phyloP scores from a whole-genome alignment of 2,113 vertebrate genomes.

The Seriola rivoliana region DNA sequence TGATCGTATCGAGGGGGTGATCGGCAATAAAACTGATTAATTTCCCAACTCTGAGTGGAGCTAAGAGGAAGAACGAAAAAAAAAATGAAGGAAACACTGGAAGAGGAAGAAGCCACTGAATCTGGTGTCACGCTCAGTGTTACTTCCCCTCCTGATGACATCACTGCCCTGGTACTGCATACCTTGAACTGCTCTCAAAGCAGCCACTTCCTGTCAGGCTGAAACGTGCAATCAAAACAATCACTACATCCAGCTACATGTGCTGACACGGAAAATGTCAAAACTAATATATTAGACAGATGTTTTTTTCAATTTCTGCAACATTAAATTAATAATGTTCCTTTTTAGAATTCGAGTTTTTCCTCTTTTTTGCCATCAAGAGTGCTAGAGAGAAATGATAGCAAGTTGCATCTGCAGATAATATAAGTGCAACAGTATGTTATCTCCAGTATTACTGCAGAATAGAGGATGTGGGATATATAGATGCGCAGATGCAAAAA shows the following conservation, averaged over 20 bases:
- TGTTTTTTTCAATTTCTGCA: background rate
- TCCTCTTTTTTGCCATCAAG: background rate
- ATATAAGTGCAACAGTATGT: too few relatives aligned
- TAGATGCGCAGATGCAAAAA: background rate
- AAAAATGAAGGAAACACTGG: constrained; percentile 26
- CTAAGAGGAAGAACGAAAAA: constrained; percentile 29
- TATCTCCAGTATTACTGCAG: background rate
- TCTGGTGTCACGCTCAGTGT: constrained; percentile 47
- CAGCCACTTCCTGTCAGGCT: constrained; percentile 67
- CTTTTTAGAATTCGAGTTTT: too few relatives aligned
- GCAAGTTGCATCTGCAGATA: too few relatives aligned
- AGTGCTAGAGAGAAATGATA: background rate
- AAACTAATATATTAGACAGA: background rate
- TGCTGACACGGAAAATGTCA: background rate
- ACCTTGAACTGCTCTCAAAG: constrained; percentile 50
- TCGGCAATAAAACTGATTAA: constrained; percentile 1
- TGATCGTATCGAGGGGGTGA: background rate
- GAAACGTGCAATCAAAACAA: constrained; percentile 35
- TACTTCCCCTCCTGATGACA: constrained; percentile 65
- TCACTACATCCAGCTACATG: background rate
- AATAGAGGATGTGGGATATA: background rate
- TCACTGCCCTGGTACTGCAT: constrained; percentile 38
- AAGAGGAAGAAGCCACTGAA: constrained; percentile 69
- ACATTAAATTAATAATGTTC: background rate
- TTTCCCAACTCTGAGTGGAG: constrained; percentile 35